Percentiles rank a stretch among this genome's conserved stretches.
phyloP scores from a whole-genome alignment of 2,797 vertebrate genomes.

The Scomberomorus guttatus region DNA sequence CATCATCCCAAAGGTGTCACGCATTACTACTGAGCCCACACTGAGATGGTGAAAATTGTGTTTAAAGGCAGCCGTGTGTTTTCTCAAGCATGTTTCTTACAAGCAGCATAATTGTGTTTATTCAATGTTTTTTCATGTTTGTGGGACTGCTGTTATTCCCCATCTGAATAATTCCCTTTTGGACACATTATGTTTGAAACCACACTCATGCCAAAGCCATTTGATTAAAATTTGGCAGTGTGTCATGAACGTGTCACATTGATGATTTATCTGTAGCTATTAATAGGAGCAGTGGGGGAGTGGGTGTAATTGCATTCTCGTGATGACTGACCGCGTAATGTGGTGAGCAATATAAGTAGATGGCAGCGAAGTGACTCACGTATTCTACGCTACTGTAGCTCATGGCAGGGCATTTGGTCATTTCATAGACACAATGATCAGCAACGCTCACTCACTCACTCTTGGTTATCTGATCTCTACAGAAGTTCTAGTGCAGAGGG shows the following conservation, averaged over 20 bases:
- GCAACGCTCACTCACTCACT: not conserved
- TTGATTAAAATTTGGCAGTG: constrained; percentile 54
- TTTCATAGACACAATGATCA: constrained; percentile 17
- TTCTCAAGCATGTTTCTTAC: not conserved
- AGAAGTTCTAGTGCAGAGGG: not conserved
- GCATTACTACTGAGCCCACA: constrained; percentile 15
- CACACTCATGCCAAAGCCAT: constrained; percentile 24
- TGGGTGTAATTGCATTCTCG: constrained; percentile 68
- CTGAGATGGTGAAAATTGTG: constrained; percentile 41
- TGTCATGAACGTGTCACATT: constrained; percentile 62
- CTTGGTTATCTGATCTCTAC: not conserved
- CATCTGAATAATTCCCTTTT: constrained; percentile 12
- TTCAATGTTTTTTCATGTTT: not conserved
- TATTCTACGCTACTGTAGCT: constrained; percentile 19
- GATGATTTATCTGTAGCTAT: constrained; percentile 71
- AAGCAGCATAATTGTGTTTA: not conserved
- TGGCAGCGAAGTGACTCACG: constrained; percentile 51
- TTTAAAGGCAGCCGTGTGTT: not conserved
- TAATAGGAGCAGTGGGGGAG: constrained; percentile 66
- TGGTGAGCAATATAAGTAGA: constrained; percentile 49
- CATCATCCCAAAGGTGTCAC: constrained; percentile 25
- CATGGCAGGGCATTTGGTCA: constrained; percentile 24
- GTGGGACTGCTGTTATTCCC: not conserved
- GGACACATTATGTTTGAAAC: constrained; percentile 7
- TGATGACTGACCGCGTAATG: constrained; percentile 61